phyloP scores from a whole-genome alignment of 2,888 invertebrate species.

The Papilio demoleus region DNA sequence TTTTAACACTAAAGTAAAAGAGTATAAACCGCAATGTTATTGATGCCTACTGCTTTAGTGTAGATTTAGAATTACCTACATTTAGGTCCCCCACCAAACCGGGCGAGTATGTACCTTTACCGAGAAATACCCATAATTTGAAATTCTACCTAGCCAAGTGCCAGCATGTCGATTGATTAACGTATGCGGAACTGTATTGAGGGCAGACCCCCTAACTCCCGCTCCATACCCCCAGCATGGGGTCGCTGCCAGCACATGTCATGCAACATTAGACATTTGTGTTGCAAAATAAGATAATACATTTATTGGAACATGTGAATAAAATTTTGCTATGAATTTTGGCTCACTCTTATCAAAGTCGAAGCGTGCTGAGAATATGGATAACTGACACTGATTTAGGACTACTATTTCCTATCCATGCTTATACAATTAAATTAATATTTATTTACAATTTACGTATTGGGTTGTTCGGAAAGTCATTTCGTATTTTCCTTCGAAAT shows the following conservation, averaged over 20 bases:
- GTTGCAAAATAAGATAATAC: neutral
- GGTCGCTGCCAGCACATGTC: slow-evolving; percentile 9
- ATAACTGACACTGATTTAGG: neutral
- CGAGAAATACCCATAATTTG: neutral
- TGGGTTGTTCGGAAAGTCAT: too few species aligned
- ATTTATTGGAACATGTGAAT: neutral
- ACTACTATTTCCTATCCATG: neutral
- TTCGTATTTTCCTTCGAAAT: too few species aligned
- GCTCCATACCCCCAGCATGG: neutral
- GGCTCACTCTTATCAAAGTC: neutral
- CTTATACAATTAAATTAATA: too few species aligned
- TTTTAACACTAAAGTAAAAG: neutral
- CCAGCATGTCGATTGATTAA: slow-evolving; percentile 7
- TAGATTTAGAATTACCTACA: neutral
- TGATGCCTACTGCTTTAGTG: too few species aligned
- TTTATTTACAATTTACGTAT: too few species aligned
- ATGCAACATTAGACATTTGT: slow-evolving; percentile 11
- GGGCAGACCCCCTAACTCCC: neutral
- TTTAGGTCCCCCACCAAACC: neutral
- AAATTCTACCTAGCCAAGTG: slow-evolving; percentile 6
- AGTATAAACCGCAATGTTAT: too few species aligned
- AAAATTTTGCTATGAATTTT: neutral
- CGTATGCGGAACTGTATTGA: slow-evolving; percentile 22
- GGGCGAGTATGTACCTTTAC: neutral
- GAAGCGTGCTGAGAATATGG: neutral